Base-by-base conservation (phyloP, 2,888 invertebrate species). In the Octodonta nipae region DNA sequence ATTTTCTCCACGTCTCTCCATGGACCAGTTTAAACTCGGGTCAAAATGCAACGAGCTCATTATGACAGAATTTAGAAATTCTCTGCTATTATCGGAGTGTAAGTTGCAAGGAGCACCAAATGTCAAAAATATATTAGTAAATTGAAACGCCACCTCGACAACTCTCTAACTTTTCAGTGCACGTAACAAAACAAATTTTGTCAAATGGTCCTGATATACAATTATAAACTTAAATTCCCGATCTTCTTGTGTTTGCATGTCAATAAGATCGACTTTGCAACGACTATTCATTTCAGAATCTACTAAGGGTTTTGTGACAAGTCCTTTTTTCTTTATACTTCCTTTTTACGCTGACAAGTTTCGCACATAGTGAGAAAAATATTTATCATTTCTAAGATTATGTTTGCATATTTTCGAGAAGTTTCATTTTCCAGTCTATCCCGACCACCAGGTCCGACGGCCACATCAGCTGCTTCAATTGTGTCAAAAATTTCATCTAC, bases 121-220 rank as follows among this genome's bases (percentile, higher is more conserved):
- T 30, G 47, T 49, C 4, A 39, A 42, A 43, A 61, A 60, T 32
- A 63, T 58, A 32, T 59, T 52, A 13, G 52, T 24, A 2, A 63
- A 29, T 8, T 45, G 31, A 32, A 52, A 38, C 13, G 58, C 56
- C 10, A 60, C 56, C 40, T 61, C 56, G 30, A 34, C 41, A 3
- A 56, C 54, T 34, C 38, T 35, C 34, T 59, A 57, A 3, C 40
- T 49, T 42, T 48, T 38, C 10, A 61, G 38, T 5, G 60, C 33
- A 30, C 56, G 41, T 4, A 61, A 41, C 8, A 46, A 29, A 12
- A 60, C 47, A 46, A 60, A 61, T 49, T 61, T 57, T n/a, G 59
- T 61, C 1, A 51, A 31, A 38, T 57, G 54, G 32, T n/a, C n/a
- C n/a, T n/a, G n/a, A n/a, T n/a, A n/a, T n/a, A n/a, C n/a, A n/a